These are phyloP conservation scores for Philereme transversata DNA, from an alignment of 2,888 invertebrate species.

Conservation along the genomic window DNA sequence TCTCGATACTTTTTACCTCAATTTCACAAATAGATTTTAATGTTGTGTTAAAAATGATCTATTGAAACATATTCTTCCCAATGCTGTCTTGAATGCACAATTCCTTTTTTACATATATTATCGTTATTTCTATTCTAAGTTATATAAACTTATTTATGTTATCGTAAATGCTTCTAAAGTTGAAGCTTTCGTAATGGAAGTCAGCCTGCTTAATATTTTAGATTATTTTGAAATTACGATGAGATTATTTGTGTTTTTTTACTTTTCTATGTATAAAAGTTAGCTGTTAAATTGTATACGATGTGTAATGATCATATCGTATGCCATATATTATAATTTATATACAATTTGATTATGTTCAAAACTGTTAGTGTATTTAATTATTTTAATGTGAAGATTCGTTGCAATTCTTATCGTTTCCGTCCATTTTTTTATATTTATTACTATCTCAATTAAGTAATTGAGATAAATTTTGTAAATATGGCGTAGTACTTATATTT, in stretches of 20 bases:
- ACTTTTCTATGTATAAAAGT: constrained; percentile 70
- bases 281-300: constrained; percentile 53
- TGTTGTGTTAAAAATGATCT: constrained; percentile 38
- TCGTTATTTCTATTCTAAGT: constrained; percentile 34
- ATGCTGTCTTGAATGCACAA: constrained; percentile 70
- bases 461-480: constrained; percentile 54
- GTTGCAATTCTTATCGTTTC: constrained; percentile 78
- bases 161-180: constrained; percentile 40
- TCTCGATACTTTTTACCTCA: constrained; percentile 73
- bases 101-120: constrained; percentile 46
- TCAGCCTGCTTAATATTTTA: constrained; percentile 56
- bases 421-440: constrained; percentile 72
- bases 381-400: constrained; percentile 44
- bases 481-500: constrained; percentile 49
- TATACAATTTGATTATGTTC: constrained; percentile 63
- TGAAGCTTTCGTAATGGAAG: constrained; percentile 45
- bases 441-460: constrained; percentile 53
- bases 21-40: constrained; percentile 46
- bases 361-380: constrained; percentile 55
- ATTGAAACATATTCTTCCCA: constrained; percentile 45
- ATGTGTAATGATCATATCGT: constrained; percentile 40
- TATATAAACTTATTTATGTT: constrained; percentile 29
- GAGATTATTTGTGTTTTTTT: constrained; percentile 78
- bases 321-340: constrained; percentile 51
- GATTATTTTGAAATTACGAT: constrained; percentile 77